These are phyloP conservation scores for Odontophorus gujanensis DNA, from an alignment of 2,113 vertebrate genomes.

Conservation along the genomic window DNA sequence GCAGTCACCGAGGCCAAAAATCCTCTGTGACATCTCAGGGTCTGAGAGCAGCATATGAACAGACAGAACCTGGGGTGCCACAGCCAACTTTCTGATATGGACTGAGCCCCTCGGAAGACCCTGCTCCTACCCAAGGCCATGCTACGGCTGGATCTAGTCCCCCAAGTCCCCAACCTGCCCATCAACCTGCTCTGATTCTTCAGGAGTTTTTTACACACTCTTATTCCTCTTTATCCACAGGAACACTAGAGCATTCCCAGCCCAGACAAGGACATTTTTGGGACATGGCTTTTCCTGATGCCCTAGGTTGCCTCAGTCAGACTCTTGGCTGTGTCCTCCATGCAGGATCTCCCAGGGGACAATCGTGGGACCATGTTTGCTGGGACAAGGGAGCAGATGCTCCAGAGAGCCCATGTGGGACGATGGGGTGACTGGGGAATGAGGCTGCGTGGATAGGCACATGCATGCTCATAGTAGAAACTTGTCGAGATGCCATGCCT, in stretches of 20 bases:
- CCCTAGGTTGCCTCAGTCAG: not conserved
- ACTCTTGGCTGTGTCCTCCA: not conserved
- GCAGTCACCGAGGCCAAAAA: not conserved
- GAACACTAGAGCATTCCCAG: not conserved
- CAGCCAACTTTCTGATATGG: not conserved
- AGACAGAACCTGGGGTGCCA: not conserved
- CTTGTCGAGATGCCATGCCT: accelerated
- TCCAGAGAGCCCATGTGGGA: accelerated
- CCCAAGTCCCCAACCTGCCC: not conserved
- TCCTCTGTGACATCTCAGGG: not conserved
- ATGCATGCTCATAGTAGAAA: not conserved
- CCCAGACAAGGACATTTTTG: not conserved
- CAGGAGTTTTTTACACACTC: not conserved
- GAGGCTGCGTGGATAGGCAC: accelerated
- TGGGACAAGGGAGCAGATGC: not conserved
- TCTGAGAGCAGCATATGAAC: not conserved
- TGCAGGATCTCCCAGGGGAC: accelerated
- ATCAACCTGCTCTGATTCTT: not conserved
- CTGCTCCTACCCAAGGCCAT: not conserved
- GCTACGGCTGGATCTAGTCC: not conserved
- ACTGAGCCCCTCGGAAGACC: accelerated
- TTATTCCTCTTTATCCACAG: not conserved
- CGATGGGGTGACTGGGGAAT: accelerated
- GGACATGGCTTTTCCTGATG: not conserved
- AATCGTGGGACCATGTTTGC: accelerated